A percentile compares a stretch with the other conserved stretches of the same genome.
Conservation (phyloP, 2,888 invertebrate genomes). For the Cephus nigrinus region DNA sequence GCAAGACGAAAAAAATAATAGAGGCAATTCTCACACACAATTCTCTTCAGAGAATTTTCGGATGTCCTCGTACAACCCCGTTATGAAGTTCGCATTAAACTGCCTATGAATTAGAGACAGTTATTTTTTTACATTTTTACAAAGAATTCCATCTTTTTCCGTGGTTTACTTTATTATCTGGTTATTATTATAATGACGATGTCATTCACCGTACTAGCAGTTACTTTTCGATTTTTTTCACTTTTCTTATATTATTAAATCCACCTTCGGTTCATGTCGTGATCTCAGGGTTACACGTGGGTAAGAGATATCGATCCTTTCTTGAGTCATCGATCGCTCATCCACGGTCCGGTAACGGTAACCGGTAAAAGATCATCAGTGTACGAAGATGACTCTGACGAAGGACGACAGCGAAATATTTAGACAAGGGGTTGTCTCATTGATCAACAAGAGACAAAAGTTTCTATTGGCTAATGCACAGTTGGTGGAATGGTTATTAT, state of each 20-base stretch:
- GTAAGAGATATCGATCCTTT: background rate
- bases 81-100: background rate
- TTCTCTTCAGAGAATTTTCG: background rate
- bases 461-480: background rate
- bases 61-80: background rate
- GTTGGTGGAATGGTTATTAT: background rate
- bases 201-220: background rate
- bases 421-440: background rate
- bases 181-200: background rate
- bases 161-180: background rate
- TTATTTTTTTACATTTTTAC: background rate
- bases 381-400: background rate
- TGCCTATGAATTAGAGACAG: background rate
- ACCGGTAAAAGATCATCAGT: background rate
- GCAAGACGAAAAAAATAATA: background rate
- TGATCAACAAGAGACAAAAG: background rate
- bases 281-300: background rate
- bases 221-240: background rate
- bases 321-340: background rate
- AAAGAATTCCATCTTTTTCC: background rate
- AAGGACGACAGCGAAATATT: background rate
- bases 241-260: background rate
- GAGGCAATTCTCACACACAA: background rate
- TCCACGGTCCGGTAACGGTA: background rate
- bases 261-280: background rate